Conservation (phyloP, 2,797 vertebrate species). For the Chlorospingus semifuscus region DNA sequence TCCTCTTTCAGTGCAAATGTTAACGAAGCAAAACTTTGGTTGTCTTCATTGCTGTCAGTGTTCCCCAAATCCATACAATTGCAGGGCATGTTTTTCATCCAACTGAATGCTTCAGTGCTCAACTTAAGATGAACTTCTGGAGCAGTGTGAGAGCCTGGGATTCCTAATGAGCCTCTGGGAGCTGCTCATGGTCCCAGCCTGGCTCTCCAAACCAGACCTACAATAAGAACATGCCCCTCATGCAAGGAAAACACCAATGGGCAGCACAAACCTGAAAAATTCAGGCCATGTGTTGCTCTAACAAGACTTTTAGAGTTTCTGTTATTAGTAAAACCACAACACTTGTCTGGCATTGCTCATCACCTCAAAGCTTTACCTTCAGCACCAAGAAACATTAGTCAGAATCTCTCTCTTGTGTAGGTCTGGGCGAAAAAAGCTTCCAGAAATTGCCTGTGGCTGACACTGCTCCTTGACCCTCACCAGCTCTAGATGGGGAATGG, state of each 20-base stretch:
- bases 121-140: background rate
- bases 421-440: background rate
- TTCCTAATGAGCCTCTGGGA: background rate
- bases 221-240: background rate
- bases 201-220: background rate
- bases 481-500: background rate
- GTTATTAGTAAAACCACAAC: background rate
- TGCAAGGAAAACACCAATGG: background rate
- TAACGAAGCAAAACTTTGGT: conserved; percentile 48
- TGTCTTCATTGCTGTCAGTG: background rate
- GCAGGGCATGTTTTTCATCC: background rate
- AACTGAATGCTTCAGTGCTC: background rate
- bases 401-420: background rate
- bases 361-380: background rate
- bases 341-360: background rate
- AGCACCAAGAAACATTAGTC: background rate
- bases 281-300: background rate
- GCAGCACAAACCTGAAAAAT: background rate
- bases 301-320: background rate
- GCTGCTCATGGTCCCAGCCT: background rate
- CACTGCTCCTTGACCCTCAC: background rate
- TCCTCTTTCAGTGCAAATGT: conserved; percentile 27
- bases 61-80: background rate
- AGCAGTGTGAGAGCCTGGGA: background rate
- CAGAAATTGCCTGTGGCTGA: background rate